Conservation (phyloP, 1,140 invertebrate genomes). For the Leucophenga varia region DNA sequence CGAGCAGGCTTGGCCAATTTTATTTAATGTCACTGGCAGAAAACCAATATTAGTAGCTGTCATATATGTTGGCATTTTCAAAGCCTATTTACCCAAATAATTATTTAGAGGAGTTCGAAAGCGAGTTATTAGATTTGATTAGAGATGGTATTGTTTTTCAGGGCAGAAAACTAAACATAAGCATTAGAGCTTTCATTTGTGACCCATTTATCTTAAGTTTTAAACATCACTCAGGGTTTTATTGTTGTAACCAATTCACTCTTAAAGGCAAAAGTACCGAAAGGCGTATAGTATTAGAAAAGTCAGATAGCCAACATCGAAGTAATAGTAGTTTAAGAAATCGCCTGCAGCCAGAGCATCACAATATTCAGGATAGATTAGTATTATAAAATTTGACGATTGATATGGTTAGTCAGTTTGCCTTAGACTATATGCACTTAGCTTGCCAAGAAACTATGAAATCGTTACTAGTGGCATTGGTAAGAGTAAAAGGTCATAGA, state of each 20-base stretch:
- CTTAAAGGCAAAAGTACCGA: not conserved
- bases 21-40: not conserved
- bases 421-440: slow-evolving; percentile 1
- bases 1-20: not conserved
- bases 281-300: slow-evolving; percentile 1
- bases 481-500: not conserved
- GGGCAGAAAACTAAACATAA: not conserved
- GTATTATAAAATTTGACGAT: not conserved
- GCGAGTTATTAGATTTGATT: not conserved
- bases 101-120: not conserved
- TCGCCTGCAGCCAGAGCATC: not conserved
- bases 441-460: not conserved
- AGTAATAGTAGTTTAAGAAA: slow-evolving; percentile 1
- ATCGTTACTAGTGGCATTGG: slow-evolving; percentile 1
- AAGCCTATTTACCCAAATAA: not conserved
- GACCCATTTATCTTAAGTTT: slow-evolving; percentile 4
- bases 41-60: not conserved
- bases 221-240: slow-evolving; percentile 5
- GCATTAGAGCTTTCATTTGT: slow-evolving; percentile 5
- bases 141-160: not conserved
- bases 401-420: not conserved
- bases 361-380: not conserved
- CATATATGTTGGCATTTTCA: not conserved
- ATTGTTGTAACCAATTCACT: slow-evolving; percentile 1
- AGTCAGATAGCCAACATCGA: no score